A percentile compares a stretch with the other conserved stretches of the same genome.
Evolutionary conservation across 2,888 invertebrate genomes (phyloP).

Genomic region (Idaea biselata): DNA sequence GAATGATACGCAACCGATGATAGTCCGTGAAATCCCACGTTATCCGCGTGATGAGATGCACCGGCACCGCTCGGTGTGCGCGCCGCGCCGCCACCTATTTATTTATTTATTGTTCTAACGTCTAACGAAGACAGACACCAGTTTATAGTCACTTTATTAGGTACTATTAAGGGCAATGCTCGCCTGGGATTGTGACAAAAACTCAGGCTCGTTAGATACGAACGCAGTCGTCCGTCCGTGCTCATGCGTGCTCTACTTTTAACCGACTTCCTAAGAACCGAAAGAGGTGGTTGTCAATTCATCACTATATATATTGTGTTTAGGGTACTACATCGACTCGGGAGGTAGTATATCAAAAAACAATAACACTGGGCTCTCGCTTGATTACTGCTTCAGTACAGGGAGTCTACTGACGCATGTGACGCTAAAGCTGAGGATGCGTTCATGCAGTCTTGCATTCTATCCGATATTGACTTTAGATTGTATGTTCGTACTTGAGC

Average conservation of each 20-base stretch:
- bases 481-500: neutral
- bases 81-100: constrained; percentile 8
- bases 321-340: constrained; percentile 19
- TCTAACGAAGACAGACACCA: neutral
- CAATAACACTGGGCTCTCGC: constrained; percentile 33
- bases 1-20: constrained; percentile 28
- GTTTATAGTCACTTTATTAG: neutral
- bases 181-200: constrained; percentile 11
- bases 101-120: neutral
- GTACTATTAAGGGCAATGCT: neutral
- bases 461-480: neutral
- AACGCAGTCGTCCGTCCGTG: constrained; percentile 16
- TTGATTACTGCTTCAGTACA: constrained; percentile 48
- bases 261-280: too few species aligned
- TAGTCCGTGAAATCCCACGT: constrained; percentile 25
- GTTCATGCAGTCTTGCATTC: constrained; percentile 11
- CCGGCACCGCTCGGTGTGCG: constrained; percentile 4
- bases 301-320: neutral
- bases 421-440: constrained; percentile 25
- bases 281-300: too few species aligned
- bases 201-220: constrained; percentile 9
- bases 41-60: constrained; percentile 13
- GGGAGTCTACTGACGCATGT: constrained; percentile 34
- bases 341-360: constrained; percentile 43
- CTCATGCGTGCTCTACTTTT: constrained; percentile 31